Evolutionary conservation across 2,797 vertebrate species (phyloP).

Genomic region (Gallirallus australis): DNA sequence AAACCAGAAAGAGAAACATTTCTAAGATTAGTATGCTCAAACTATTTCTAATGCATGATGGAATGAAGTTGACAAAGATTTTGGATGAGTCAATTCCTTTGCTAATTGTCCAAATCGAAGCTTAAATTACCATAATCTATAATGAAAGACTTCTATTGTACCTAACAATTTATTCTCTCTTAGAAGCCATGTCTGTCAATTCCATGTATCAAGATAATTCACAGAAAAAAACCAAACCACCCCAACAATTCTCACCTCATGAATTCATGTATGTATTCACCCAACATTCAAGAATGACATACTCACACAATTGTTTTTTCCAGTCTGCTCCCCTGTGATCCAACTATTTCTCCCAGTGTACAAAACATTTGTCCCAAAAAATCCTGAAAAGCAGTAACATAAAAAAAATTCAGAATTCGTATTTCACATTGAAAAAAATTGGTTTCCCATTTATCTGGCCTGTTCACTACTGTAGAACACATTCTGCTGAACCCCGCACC

Average conservation of each 20-base stretch:
- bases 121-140: background rate
- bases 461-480: background rate
- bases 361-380: constrained; percentile 98
- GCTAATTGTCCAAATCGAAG: background rate
- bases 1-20: background rate
- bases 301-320: constrained; percentile 94
- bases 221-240: background rate
- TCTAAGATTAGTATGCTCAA: background rate
- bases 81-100: background rate
- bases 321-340: constrained; percentile 92
- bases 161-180: background rate
- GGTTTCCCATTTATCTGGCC: background rate
- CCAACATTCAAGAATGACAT: background rate
- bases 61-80: background rate
- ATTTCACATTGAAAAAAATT: background rate
- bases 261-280: background rate
- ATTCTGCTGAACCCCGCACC: background rate
- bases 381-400: constrained; percentile 83
- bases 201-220: background rate
- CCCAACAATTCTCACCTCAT: background rate
- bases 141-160: background rate
- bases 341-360: constrained; percentile 94
- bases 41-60: background rate
- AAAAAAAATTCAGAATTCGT: background rate
- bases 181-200: background rate